Base-by-base conservation (phyloP, 2,113 vertebrate species). In the Anolis carolinensis region DNA sequence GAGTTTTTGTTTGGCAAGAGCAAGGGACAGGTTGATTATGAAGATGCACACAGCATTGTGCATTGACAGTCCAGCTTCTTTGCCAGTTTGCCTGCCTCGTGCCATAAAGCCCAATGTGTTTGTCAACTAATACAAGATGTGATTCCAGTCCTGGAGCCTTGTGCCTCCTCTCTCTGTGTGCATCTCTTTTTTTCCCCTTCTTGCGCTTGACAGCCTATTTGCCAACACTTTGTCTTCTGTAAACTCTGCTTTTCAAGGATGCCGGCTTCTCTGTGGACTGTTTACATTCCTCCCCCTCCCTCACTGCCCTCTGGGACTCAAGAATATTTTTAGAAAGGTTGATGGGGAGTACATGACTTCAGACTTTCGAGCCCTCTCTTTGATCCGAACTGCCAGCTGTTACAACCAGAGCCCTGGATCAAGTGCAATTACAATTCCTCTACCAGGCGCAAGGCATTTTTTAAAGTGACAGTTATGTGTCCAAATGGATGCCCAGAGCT, bases 271-370 rank as follows among this genome's bases (percentile, higher is more conserved):
- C 39, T 0, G 14, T 59, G 6, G 6, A 59, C 50, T 59, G 0
- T 48, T 20, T 79, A 7, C 2, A 44, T n/a, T n/a, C 2, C 30
- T 18, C n/a, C 59, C 76, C 16, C 72, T n/a, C 36, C 23, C 18
- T 0, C 5, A 5, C 16, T 1, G 23, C 25, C 7, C 25, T 18
- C 1, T 18, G 2, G 23, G 30, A 25, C 16, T 23, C 10, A 44
- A 68, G 23, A 20, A 25, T 70, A 82, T 72, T 73, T 65, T 52
- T 11, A 25, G 27, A 30, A 23, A 3, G 48, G 32, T 10, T 59
- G 18, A 55, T n/a, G 14, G 21, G n/a, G 14, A 39, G 71, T 50
- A 13, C 21, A 67, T 0, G 3, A 30, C 48, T 65, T 74, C n/a
- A 59, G 3, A 30, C 48, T 65, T 74, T 39, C 44, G 59, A 75